Percentiles rank a stretch among this genome's conserved stretches.
These are phyloP conservation scores for Porites lutea DNA, from an alignment of 64 coral and sea anemone species.

Conservation along the genomic window DNA sequence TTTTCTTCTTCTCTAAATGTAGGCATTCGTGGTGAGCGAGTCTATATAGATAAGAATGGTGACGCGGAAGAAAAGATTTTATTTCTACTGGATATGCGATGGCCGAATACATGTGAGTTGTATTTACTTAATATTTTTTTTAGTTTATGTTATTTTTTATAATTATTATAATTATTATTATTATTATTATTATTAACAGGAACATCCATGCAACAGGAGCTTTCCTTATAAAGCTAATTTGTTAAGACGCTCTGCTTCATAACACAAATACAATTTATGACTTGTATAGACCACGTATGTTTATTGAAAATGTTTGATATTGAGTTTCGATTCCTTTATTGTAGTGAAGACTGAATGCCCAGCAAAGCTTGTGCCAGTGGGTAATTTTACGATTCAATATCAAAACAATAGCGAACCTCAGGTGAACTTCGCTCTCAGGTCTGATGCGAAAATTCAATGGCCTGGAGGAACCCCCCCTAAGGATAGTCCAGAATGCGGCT, in stretches of 20 bases:
- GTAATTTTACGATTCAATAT: constrained; percentile 55
- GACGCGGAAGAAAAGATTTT: constrained; percentile 86
- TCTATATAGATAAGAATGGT: constrained; percentile 80
- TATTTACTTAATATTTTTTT: no score
- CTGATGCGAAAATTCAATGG: constrained; percentile 53
- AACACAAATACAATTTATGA: no score
- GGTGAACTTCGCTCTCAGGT: constrained; percentile 8
- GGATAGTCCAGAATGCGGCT: constrained; percentile 86
- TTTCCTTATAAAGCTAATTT: no score
- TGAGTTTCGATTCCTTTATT: not conserved
- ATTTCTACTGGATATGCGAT: constrained; percentile 60
- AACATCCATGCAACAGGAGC: no score
- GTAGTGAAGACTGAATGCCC: not conserved
- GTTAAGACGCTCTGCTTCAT: no score
- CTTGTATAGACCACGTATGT: no score
- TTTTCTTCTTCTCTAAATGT: not conserved
- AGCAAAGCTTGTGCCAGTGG: constrained; percentile 32
- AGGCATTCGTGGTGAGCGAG: constrained; percentile 83
- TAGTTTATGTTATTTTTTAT: no score
- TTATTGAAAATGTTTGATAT: no score
- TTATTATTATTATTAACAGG: no score
- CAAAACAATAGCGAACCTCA: constrained; percentile 28
- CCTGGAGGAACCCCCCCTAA: constrained; percentile 68
- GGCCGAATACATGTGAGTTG: constrained; percentile 14
- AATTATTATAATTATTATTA: no score